Evolutionary conservation across 1,140 invertebrate genomes (phyloP).

Genomic region (Gonioctena quinquepunctata): DNA sequence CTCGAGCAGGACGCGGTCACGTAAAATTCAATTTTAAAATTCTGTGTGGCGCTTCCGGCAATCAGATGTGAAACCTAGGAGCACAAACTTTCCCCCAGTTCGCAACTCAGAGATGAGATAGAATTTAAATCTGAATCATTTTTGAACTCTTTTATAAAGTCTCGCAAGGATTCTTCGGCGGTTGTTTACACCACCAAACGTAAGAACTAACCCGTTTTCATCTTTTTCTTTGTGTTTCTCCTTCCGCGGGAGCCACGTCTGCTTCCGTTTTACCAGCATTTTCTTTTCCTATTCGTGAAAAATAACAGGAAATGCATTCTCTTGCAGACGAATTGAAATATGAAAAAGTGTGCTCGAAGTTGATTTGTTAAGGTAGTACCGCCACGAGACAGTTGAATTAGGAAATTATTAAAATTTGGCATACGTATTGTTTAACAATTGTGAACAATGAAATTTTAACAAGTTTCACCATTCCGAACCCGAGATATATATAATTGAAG

Average conservation of each 20-base stretch:
- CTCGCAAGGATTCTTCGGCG: neutral
- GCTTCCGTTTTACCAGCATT: neutral
- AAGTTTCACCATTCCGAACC: too few species aligned
- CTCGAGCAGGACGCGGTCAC: neutral
- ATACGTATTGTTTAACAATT: too few species aligned
- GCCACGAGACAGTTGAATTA: too few species aligned
- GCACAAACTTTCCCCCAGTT: conserved; percentile 2
- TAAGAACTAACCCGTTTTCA: neutral
- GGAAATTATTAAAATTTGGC: too few species aligned
- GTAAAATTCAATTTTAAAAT: conserved; percentile 7
- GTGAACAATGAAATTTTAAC: too few species aligned
- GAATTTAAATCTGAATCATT: neutral
- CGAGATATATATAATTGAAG: too few species aligned
- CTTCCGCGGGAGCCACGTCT: neutral
- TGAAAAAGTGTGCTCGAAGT: neutral
- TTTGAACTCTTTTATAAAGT: conserved; percentile 2
- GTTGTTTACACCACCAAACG: neutral
- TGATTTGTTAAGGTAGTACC: too few species aligned
- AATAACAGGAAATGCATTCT: neutral
- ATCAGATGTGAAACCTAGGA: conserved; percentile 4
- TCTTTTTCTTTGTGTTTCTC: neutral
- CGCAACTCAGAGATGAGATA: neutral
- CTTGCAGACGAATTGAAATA: neutral
- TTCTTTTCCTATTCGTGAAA: neutral
- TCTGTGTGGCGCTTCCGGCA: neutral